Conservation (phyloP, 2,113 vertebrate genomes). For the Poeciliopsis prolifica region DNA sequence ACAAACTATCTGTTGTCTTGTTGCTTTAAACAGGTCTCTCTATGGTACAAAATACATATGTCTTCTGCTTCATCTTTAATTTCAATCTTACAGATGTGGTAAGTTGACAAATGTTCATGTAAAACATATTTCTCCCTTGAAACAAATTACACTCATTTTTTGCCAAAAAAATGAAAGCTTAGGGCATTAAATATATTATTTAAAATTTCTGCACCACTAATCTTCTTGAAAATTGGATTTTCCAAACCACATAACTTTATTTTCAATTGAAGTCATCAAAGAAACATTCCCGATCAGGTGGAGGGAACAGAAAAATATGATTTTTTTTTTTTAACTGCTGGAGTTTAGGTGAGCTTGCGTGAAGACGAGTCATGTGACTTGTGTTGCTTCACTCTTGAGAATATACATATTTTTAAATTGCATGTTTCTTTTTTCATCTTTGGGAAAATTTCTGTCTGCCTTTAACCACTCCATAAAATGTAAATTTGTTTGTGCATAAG, state of each 20-base stretch:
- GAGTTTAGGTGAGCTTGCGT: constrained; percentile 4
- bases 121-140: neutral
- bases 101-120: neutral
- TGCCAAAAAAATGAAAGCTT: neutral
- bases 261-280: constrained; percentile 1
- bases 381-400: neutral
- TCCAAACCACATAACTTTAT: constrained; percentile 7
- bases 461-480: neutral
- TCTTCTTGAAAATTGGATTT: constrained; percentile 19
- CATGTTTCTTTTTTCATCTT: neutral
- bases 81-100: neutral
- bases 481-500: neutral
- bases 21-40: neutral
- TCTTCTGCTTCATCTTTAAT: neutral
- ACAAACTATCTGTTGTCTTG: neutral
- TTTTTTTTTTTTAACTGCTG: neutral
- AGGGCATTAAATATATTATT: neutral
- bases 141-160: neutral
- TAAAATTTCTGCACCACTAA: neutral
- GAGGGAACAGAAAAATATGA: neutral
- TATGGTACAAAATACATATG: neutral
- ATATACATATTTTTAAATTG: neutral
- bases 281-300: neutral
- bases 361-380: neutral
- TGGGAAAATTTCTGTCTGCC: neutral